Conservation (phyloP, 2,888 invertebrate genomes). For the Rotaria macrura region DNA sequence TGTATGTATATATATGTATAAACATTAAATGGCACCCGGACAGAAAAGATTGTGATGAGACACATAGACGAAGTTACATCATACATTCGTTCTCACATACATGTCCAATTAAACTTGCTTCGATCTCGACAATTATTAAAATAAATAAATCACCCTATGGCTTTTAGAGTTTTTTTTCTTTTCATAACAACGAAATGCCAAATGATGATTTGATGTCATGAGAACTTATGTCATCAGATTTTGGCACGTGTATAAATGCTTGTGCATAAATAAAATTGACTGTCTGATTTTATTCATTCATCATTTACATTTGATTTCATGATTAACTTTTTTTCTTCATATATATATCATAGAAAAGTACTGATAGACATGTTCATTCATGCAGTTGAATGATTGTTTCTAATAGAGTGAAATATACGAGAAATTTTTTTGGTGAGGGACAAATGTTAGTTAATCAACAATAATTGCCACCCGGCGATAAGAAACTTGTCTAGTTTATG, state of each 20-base stretch:
- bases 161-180: not conserved
- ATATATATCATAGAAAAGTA: not conserved
- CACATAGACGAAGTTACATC: not conserved
- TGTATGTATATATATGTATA: not conserved
- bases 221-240: not conserved
- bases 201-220: not conserved
- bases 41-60: not conserved
- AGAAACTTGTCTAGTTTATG: not conserved
- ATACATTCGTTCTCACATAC: not conserved
- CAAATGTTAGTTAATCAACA: not conserved
- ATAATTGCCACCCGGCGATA: not conserved
- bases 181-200: not conserved
- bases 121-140: not conserved
- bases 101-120: not conserved
- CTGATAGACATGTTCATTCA: not conserved
- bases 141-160: constrained; percentile 6
- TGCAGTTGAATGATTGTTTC: not conserved
- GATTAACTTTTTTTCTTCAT: not conserved
- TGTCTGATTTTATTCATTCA: not conserved
- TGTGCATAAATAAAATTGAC: not conserved
- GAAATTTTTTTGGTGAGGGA: not conserved
- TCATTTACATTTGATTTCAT: not conserved
- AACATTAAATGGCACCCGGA: constrained; percentile 13
- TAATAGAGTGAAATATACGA: not conserved
- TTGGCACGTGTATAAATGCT: not conserved